Percentiles rank a stretch among this genome's conserved stretches.
Evolutionary conservation across 2,888 invertebrate genomes (phyloP).

Genomic region (Drosophila kambysellisi): DNA sequence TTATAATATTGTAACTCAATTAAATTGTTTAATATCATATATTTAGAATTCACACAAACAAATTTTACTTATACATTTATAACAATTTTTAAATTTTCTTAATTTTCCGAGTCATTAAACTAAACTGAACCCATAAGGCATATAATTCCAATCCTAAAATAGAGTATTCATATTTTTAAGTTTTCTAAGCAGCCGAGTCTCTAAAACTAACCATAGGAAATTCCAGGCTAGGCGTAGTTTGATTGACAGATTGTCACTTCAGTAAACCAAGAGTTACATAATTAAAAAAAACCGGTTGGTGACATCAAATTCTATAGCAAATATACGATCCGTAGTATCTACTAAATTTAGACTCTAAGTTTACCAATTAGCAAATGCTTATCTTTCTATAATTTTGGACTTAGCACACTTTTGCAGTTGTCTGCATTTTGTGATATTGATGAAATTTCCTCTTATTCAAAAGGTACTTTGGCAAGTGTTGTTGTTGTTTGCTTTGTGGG

Average conservation of each 20-base stretch:
- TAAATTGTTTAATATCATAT: neutral
- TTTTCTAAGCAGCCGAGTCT: neutral
- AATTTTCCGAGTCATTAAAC: neutral
- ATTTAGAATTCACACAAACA: neutral
- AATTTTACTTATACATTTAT: neutral
- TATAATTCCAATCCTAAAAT: neutral
- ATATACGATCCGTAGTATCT: neutral
- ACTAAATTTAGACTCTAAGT: neutral
- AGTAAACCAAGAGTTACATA: too few relatives aligned
- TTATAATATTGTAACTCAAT: neutral
- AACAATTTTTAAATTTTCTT: too few relatives aligned
- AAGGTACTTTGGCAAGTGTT: conserved; percentile 12
- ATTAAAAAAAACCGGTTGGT: neutral
- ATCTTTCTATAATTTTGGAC: neutral
- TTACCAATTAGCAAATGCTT: neutral
- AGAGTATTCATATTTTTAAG: neutral
- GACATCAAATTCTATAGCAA: neutral
- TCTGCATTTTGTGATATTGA: neutral
- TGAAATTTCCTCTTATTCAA: conserved; percentile 13
- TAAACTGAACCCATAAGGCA: neutral
- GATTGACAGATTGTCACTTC: neutral
- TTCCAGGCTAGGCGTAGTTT: too few relatives aligned
- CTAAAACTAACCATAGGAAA: neutral
- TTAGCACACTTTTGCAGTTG: neutral
- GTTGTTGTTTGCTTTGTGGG: conserved; percentile 3